These are phyloP conservation scores for Leucania comma DNA, from an alignment of 2,888 invertebrate species.

Conservation along the genomic window DNA sequence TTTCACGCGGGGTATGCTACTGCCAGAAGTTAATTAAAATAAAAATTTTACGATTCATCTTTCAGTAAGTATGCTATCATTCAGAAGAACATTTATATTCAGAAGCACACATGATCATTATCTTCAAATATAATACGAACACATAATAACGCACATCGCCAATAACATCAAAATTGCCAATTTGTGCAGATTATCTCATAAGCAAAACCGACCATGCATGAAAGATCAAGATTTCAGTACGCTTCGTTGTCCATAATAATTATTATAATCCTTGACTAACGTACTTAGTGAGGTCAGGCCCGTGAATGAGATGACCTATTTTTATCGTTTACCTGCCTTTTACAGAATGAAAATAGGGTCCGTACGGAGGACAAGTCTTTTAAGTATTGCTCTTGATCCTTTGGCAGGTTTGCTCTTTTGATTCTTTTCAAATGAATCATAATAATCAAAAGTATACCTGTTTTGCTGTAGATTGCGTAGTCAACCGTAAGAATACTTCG, in stretches of 20 bases:
- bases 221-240: slow-evolving; percentile 36
- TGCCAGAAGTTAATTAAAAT: too few species aligned
- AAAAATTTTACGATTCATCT: too few species aligned
- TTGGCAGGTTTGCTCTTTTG: not conserved
- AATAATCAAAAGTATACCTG: slow-evolving; percentile 4
- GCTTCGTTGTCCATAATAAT: slow-evolving; percentile 31
- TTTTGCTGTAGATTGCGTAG: not conserved
- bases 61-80: too few species aligned
- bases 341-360: slow-evolving; percentile 8
- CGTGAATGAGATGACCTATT: slow-evolving; percentile 16
- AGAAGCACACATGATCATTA: slow-evolving; percentile 12
- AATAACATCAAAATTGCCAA: slow-evolving; percentile 46
- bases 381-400: slow-evolving; percentile 3
- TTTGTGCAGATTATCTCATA: slow-evolving; percentile 46
- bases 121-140: slow-evolving; percentile 21
- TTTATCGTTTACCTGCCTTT: slow-evolving; percentile 1
- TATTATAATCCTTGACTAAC: slow-evolving; percentile 18
- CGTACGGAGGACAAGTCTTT: slow-evolving; percentile 15
- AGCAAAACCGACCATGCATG: slow-evolving; percentile 47
- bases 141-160: slow-evolving; percentile 19
- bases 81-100: not conserved
- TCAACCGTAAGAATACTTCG: not conserved
- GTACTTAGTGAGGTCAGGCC: not conserved
- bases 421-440: not conserved
- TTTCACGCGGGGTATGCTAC: too few species aligned